Evolutionary conservation across 2,797 vertebrate species (phyloP), one percentile per base, ranked within the genome.

Genomic region (Leptodactylus fallax): DNA sequence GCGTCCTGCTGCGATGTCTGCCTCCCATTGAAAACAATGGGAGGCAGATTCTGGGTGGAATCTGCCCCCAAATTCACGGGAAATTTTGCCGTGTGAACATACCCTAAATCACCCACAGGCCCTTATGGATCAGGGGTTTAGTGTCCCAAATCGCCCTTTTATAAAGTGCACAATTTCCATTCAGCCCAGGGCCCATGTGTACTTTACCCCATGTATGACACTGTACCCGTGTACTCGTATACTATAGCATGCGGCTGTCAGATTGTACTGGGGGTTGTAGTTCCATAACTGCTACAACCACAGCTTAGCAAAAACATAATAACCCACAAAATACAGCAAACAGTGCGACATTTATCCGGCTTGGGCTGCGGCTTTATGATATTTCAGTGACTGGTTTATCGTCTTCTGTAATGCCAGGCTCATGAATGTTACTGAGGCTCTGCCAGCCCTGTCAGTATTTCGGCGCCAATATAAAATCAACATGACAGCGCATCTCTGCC

Each of bases 401-500:
- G 51, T 76, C 74, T 49, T 11, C 45, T 74, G 45, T 49, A 49
- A 49, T 74, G 71, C 71, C 45, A 53, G 49, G 21, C 47, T 77
- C 45, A 23, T n/a, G 14, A 76, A 79, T 56, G 55, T 79, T 79
- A 58, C 56, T 11, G 23, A 58, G 55, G 55, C 21, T 36, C 10
- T 60, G 25, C 78, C 78, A 60, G 78, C 25, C 53, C 23, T 56
- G 77, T 61, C 25, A 60, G 25, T 36, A 19, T 60, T 60, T 21
- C 19, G 12, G 56, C 61, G 58, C 58, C 79, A 80, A 63, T 61
- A 63, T 80, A 80, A 45, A 25, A 36, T 25, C 71, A 87, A 90
- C 88, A 88, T 88, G 91, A 93, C 88, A 90, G 90, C 58, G 27
- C 61, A 91, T 90, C 84, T 85, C 81, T 85, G 85, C 60, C 90